These are phyloP conservation scores for Balanococcus diminutus DNA, from an alignment of 2,888 invertebrate genomes.

Conservation along the genomic window DNA sequence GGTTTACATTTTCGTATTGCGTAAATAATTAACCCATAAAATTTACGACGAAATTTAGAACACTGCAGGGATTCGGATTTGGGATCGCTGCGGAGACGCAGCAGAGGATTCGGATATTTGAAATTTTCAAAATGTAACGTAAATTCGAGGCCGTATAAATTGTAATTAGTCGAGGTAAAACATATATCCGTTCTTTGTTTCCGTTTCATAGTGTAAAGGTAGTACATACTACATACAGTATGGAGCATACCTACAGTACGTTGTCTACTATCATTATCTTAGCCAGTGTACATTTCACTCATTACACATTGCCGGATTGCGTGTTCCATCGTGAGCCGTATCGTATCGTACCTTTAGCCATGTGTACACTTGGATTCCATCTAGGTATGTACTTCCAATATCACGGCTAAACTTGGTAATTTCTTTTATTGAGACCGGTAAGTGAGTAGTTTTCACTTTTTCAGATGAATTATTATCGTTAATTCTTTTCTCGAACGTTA, in stretches of 20 bases:
- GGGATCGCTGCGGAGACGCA: neutral
- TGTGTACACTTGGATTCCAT: neutral
- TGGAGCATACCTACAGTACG: neutral
- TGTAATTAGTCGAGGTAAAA: slow-evolving; percentile 51
- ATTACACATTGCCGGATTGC: slow-evolving; percentile 24
- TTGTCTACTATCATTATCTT: slow-evolving; percentile 29
- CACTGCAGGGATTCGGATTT: neutral
- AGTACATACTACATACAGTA: neutral
- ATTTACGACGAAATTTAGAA: slow-evolving; percentile 12
- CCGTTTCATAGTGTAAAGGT: slow-evolving; percentile 38
- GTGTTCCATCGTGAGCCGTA: slow-evolving; percentile 4
- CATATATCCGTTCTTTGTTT: slow-evolving; percentile 40
- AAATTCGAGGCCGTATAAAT: slow-evolving; percentile 48
- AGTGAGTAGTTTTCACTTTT: slow-evolving; percentile 24
- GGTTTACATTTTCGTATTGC: slow-evolving; percentile 8
- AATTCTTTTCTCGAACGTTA: neutral
- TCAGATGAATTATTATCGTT: slow-evolving; percentile 14
- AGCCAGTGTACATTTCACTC: slow-evolving; percentile 34
- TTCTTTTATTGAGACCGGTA: slow-evolving; percentile 29
- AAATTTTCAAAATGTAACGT: slow-evolving; percentile 24
- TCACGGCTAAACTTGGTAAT: slow-evolving; percentile 14
- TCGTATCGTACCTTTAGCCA: neutral
- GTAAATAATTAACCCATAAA: slow-evolving; percentile 26
- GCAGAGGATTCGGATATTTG: neutral
- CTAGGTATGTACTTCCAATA: neutral